Evolutionary conservation across 2,113 vertebrate genomes (phyloP).

Genomic region (Phrynosoma blainvillii): DNA sequence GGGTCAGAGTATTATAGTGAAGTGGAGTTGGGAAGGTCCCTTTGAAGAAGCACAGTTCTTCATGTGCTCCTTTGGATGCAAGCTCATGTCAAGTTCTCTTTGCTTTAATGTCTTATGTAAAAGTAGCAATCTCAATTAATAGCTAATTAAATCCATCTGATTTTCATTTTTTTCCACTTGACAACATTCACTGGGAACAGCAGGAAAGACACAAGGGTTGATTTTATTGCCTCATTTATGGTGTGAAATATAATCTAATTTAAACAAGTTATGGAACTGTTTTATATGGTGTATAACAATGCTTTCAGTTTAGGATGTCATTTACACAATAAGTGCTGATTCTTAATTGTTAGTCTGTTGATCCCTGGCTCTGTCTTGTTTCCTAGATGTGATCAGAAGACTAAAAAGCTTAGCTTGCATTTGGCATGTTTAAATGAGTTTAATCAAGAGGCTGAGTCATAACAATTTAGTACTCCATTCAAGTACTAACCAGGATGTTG

Average conservation of each 20-base stretch:
- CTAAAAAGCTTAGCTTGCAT: constrained; percentile 25
- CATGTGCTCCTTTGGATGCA: background rate
- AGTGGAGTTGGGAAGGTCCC: background rate
- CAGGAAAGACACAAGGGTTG: background rate
- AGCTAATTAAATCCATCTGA: constrained; percentile 23
- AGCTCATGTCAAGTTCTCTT: fast-evolving
- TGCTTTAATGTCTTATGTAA: constrained; percentile 18
- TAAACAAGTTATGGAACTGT: constrained; percentile 7
- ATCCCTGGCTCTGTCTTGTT: constrained; percentile 33
- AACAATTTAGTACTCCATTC: constrained; percentile 8
- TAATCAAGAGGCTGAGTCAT: constrained; percentile 22
- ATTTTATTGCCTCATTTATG: constrained; percentile 26
- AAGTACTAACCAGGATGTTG: no score
- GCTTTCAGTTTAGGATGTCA: constrained; percentile 7
- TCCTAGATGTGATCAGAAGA: constrained; percentile 4
- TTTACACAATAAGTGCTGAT: constrained; percentile 5
- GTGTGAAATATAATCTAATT: constrained; percentile 33
- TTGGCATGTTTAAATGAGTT: constrained; percentile 34
- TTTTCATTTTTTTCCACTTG: constrained; percentile 6
- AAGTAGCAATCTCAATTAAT: constrained; percentile 21
- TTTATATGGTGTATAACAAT: background rate
- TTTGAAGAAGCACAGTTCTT: background rate
- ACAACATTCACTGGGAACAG: constrained; percentile 11
- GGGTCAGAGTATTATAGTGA: no score
- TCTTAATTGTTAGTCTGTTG: constrained; percentile 26